Evolutionary conservation across 2,797 vertebrate genomes (phyloP).

Genomic region (Falco novaeseelandiae): DNA sequence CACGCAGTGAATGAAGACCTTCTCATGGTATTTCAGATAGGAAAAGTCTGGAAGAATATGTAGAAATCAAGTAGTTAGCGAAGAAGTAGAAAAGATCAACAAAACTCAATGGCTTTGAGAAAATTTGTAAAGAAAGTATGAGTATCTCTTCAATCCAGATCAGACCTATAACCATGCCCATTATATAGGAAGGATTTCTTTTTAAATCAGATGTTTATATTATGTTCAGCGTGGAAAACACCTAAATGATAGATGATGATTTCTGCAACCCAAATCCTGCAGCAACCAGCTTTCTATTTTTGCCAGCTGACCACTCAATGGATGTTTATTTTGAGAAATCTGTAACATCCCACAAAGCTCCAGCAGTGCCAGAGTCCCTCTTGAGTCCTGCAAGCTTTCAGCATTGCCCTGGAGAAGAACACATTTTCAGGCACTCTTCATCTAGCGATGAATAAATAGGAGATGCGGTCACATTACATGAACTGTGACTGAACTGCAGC

Average conservation of each 20-base stretch:
- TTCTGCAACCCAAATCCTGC: not conserved
- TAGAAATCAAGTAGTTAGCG: not conserved
- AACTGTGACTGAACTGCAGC: not conserved
- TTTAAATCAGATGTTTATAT: not conserved
- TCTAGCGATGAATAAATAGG: not conserved
- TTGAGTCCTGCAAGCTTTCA: not conserved
- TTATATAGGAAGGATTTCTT: not conserved
- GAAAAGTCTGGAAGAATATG: not conserved
- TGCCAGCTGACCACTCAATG: not conserved
- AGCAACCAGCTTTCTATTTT: not conserved
- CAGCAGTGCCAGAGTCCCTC: not conserved
- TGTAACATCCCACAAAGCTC: not conserved
- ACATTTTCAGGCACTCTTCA: not conserved
- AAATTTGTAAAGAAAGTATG: not conserved
- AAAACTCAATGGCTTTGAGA: not conserved
- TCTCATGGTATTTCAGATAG: not conserved
- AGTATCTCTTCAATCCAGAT: not conserved
- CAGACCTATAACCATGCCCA: not conserved
- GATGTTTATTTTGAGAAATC: not conserved
- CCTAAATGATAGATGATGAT: not conserved
- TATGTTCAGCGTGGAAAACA: not conserved
- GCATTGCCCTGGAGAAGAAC: accelerated
- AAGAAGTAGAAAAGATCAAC: not conserved
- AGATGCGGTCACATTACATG: not conserved
- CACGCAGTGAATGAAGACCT: not conserved